phyloP scores from a whole-genome alignment of 2,888 invertebrate species.

The Ochlodes sylvanus region DNA sequence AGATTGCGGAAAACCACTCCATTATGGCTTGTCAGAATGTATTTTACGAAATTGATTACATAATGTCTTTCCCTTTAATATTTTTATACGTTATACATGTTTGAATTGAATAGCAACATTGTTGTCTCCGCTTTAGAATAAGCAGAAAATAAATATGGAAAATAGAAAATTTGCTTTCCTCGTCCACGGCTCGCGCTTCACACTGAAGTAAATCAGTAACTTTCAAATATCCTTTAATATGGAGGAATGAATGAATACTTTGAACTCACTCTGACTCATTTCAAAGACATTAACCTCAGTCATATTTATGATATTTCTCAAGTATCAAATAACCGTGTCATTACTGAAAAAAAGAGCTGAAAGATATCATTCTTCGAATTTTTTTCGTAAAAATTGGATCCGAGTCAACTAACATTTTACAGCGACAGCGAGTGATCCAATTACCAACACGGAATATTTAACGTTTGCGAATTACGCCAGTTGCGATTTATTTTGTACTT shows the following conservation, averaged over 20 bases:
- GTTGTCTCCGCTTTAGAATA: too few relatives aligned
- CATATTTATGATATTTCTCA: not conserved
- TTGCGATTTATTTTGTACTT: not conserved
- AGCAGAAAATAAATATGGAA: too few relatives aligned
- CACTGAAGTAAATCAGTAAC: too few relatives aligned
- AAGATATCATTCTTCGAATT: conserved; percentile 3
- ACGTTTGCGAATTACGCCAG: not conserved
- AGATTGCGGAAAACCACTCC: conserved; percentile 23
- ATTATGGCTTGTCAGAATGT: not conserved
- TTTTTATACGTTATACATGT: too few relatives aligned
- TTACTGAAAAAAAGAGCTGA: not conserved
- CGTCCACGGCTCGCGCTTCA: too few relatives aligned
- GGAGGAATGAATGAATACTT: too few relatives aligned
- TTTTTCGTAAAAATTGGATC: not conserved
- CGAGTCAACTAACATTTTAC: conserved; percentile 12
- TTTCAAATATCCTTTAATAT: not conserved
- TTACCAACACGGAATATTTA: not conserved
- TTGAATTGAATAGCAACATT: too few relatives aligned
- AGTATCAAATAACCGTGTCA: not conserved
- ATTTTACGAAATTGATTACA: not conserved
- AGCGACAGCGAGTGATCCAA: not conserved
- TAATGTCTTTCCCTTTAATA: too few relatives aligned
- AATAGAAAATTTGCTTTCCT: too few relatives aligned
- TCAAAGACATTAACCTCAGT: not conserved
- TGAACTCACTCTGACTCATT: not conserved